Base-by-base conservation (phyloP, 2,113 vertebrate species). In the Podarcis cretensis region DNA sequence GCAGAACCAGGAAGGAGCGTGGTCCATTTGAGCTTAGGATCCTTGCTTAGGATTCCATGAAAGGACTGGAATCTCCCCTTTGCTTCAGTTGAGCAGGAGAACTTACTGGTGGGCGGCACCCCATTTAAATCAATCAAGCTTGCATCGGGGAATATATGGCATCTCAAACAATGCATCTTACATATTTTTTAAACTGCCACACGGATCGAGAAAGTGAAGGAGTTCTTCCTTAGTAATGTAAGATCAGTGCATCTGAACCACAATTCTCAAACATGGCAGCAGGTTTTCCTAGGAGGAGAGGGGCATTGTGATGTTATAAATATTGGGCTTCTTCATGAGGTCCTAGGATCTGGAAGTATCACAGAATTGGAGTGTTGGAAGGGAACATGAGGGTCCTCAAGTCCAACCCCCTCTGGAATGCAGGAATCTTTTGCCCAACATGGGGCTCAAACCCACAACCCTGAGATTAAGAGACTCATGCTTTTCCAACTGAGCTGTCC, bases 91-190 rank as follows among this genome's bases (percentile, higher is more conserved):
- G 30, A 81, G 10, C 25, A 81, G 18, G 23, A 37, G 25, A 35
- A 12, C 12, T 12, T 83, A 23, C 35, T 20, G 21, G 59, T 37
- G 63, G 35, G 3, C 25, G 65, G 74, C 75, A 14, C 57, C 27
- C 83, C 87, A 90, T 90, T 88, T 90, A 35, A 86, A 84, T 86
- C 93, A 94, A 92, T 96, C 89, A 89, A 94, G 92, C 94, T 14
- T 73, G 71, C 48, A 73, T 25, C 10, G n/a, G 3, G 4, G 71
- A 74, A 14, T 74, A 74, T n/a, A 74, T 3, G 91, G 91, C 88
- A 87, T 89, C 73, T 91, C 82, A 92, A 95, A 91, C 81, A 78
- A 16, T 37, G 5, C 2, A 76, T 16, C 3, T 63, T 76, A 59
- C 10, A 18, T 74, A 32, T 21, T 48, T 48, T 48, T 48, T 48